Evolutionary conservation across 2,797 vertebrate species (phyloP).

Genomic region (Zonotrichia albicollis): DNA sequence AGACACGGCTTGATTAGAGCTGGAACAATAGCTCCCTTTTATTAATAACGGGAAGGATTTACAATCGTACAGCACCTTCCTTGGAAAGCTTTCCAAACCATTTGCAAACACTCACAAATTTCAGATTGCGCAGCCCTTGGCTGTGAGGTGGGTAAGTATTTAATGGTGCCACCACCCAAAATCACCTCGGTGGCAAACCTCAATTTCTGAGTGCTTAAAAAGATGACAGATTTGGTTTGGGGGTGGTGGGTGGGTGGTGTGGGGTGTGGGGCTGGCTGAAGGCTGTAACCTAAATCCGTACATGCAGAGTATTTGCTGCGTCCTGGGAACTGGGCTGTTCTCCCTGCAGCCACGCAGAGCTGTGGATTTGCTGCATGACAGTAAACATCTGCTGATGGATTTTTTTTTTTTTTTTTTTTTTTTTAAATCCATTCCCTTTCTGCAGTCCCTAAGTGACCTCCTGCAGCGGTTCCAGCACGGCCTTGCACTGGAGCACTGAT

Average conservation of each 20-base stretch:
- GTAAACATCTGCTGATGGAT: slow-evolving; percentile 8
- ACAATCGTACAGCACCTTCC: slow-evolving; percentile 47
- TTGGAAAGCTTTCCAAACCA: slow-evolving; percentile 50
- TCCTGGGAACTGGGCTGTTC: not conserved
- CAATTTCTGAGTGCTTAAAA: not conserved
- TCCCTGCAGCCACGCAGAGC: not conserved
- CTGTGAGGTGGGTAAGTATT: slow-evolving; percentile 57
- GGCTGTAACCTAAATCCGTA: not conserved
- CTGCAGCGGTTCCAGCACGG: not conserved
- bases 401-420: not conserved
- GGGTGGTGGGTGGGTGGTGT: not conserved
- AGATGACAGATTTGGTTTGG: not conserved
- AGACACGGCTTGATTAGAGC: slow-evolving; percentile 41
- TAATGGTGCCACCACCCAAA: not conserved
- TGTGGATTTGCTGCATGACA: not conserved
- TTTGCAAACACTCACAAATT: slow-evolving; percentile 47
- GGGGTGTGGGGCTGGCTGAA: not conserved
- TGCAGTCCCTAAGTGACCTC: slow-evolving; percentile 43
- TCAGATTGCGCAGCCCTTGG: slow-evolving; percentile 37
- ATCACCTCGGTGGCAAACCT: not conserved
- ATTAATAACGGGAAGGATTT: slow-evolving; percentile 56
- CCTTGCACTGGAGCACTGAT: not conserved
- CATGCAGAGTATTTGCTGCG: not conserved
- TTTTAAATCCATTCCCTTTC: not conserved
- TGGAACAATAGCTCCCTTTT: slow-evolving; percentile 55